phyloP scores from a whole-genome alignment of 2,888 invertebrate genomes.

The Caenorhabditis sp. region DNA sequence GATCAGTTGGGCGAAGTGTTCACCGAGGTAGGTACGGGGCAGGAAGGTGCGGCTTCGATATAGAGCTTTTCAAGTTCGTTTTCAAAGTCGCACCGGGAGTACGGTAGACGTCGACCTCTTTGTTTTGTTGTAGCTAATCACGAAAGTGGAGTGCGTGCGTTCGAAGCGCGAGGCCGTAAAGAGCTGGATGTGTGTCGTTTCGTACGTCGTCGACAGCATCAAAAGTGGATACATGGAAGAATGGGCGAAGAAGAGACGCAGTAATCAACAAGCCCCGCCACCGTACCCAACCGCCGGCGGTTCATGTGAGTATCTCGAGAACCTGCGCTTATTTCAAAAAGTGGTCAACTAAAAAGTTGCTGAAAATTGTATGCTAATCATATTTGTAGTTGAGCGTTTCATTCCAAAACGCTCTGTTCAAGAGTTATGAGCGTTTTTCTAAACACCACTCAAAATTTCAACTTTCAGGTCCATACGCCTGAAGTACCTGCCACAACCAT shows the following conservation, averaged over 20 bases:
- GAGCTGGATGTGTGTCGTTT: slow-evolving; percentile 75
- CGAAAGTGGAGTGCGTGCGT: slow-evolving; percentile 74
- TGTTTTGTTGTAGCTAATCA: slow-evolving; percentile 63
- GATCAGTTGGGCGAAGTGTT: slow-evolving; percentile 76
- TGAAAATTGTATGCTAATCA: no score
- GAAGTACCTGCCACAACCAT: neutral
- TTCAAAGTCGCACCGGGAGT: no score
- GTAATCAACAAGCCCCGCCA: slow-evolving; percentile 32
- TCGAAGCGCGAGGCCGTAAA: slow-evolving; percentile 77
- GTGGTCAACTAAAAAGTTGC: no score
- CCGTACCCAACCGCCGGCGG: slow-evolving; percentile 16
- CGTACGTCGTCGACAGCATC: slow-evolving; percentile 75
- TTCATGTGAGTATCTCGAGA: slow-evolving; percentile 41
- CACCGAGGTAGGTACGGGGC: slow-evolving; percentile 67
- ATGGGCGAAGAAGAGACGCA: slow-evolving; percentile 66
- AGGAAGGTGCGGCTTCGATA: no score
- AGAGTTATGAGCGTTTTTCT: no score
- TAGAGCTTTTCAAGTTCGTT: no score
- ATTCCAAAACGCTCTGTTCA: no score
- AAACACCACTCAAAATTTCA: no score
- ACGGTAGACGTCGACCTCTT: no score
- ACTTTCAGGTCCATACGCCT: slow-evolving; percentile 45
- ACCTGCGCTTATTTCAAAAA: no score
- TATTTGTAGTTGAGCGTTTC: no score
- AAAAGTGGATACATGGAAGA: slow-evolving; percentile 74